Base-by-base conservation (phyloP, 2,113 vertebrate genomes). In the Marcusenius ussheri region DNA sequence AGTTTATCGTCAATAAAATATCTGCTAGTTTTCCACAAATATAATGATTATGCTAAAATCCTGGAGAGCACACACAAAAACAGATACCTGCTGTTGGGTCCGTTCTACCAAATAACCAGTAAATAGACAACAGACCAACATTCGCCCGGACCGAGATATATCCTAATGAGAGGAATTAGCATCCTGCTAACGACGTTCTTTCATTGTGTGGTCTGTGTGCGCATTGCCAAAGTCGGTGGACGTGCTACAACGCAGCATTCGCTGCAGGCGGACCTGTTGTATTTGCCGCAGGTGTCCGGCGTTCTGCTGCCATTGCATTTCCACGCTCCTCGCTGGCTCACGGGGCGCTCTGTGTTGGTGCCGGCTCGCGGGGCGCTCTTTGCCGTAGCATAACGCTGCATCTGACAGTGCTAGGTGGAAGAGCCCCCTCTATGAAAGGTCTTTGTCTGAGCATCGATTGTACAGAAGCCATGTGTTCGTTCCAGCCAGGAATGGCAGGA, bases 371-470 rank as follows among this genome's bases (percentile, higher is more conserved):
- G 74, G 74, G 4, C 31, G 35, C 17, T 42, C 74, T 80, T 80
- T 80, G 31, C 70, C 4, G 70, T 77, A 77, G 27, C 70, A 77
- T 17, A 39, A 39, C 27, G 74, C 35, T 17, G 74, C 35, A 0
- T 80, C 35, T 42, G 15, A 80, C 74, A 80, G 74, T 6, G 35
- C 31, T 39, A 42, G 74, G 35, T 39, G 74, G 74, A 27, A 80
- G 11, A 27, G 5, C 27, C 74, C 74, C 74, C 17, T 80, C 74
- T 70, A 35, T 80, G 74, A 80, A 80, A 80, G 15, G 74, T 17
- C 74, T 80, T 80, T 80, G 74, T 80, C 74, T 80, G 35, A 17
- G 31, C 74, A 80, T 80, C 74, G 74, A 80, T 80, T 80, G 74
- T 42, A 80, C 74, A 8, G 74, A 80, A 80, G 74, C 74, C 74